Base-by-base conservation (phyloP, 1,140 invertebrate genomes). In the Ctenoplectra terminalis region DNA sequence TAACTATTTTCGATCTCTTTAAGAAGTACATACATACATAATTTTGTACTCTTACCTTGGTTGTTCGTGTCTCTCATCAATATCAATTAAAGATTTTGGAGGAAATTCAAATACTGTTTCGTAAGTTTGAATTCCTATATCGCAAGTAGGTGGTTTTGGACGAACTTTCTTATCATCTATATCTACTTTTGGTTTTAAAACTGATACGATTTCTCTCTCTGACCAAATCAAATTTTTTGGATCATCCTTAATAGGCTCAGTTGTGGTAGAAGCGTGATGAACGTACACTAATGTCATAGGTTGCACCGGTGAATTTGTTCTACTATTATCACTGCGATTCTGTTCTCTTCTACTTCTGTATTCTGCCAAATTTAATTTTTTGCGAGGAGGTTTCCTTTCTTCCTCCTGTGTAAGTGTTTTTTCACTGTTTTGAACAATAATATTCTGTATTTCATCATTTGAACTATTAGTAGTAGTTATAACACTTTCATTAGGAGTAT, bases 321-420 rank as follows among this genome's bases (percentile, higher is more conserved):
- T 85, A 72, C 85, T 91, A 58, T 81, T 90, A 76, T 91, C 87
- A 73, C 88, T 90, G 31, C 86, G 75, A 56, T 87, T 87, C 67
- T 93, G 92, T 88, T 93, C 92, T 73, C 91, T 85, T 61, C 93
- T 88, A 69, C 89, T 93, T 77, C 93, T 92, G 82, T 95, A 95
- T 84, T 95, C 94, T 69, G 93, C 91, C 13, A 95, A 80, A 89
- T 95, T 95, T 13, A 95, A 85, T 90, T 94, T 93, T 85, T 87
- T 93, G 52, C 88, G 84, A 0, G 87, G 79, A 0, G 81, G 86
- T 61, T 93, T 94, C 58, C 91, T 93, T 1, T 79, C 73, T 34
- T 90, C 85, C 40, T 90, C 80, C 40, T 82, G 73, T 17, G 37
- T 58, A 54, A 63, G 50, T 60, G 46, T 81, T 26, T 83, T 50